Conservation (phyloP, 2,797 vertebrate genomes). For the Peromyscus eremicus region DNA sequence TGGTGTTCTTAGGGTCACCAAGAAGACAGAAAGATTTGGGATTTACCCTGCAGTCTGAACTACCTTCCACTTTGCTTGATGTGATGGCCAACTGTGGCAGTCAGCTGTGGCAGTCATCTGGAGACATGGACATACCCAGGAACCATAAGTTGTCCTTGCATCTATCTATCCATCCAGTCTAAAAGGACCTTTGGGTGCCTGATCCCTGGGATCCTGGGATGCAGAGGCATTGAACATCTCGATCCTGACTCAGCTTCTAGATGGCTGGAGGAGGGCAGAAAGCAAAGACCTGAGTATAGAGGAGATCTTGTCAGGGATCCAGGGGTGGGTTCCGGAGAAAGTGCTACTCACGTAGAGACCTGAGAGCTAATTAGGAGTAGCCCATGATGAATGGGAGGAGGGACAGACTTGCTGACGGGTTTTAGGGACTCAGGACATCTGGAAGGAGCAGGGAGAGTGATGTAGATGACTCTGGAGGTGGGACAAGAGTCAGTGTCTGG, state of each 20-base stretch:
- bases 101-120: too few species aligned
- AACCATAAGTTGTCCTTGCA: neutral
- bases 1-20: neutral
- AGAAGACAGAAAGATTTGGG: neutral
- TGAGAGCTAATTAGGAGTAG: neutral
- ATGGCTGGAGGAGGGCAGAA: neutral
- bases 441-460: neutral
- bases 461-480: neutral
- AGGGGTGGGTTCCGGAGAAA: neutral
- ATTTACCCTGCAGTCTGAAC: neutral
- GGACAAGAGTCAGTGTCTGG: rapidly evolving
- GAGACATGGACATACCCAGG: neutral
- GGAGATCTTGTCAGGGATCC: neutral
- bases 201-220: neutral
- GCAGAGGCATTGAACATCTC: neutral
- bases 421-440: neutral
- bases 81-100: neutral
- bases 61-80: neutral
- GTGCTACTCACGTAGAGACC: rapidly evolving
- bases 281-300: neutral
- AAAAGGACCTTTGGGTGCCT: neutral
- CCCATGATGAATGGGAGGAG: neutral
- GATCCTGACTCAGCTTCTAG: rapidly evolving
- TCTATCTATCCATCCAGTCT: neutral
- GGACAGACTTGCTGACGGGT: neutral